Conservation (phyloP, 2,888 invertebrate genomes). For the Vanessa cardui region DNA sequence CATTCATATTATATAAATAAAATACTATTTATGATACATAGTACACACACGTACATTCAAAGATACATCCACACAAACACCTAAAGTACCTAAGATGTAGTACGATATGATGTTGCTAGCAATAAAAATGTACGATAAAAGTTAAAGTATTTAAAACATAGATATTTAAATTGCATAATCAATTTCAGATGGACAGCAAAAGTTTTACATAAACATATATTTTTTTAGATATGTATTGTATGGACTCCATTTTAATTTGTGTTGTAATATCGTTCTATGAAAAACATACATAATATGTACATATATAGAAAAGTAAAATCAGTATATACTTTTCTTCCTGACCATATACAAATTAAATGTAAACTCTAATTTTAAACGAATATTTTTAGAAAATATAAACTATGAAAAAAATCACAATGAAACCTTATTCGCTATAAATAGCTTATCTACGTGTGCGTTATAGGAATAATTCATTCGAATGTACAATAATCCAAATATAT, state of each 20-base stretch:
- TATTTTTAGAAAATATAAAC: too few relatives aligned
- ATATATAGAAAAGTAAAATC: too few relatives aligned
- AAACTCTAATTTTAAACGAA: too few relatives aligned
- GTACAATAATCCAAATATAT: constrained; percentile 31
- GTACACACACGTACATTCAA: background rate
- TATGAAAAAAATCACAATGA: background rate
- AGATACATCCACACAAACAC: background rate
- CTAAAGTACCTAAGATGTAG: background rate
- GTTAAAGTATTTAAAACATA: too few relatives aligned
- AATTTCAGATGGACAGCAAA: background rate
- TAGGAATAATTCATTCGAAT: constrained; percentile 9
- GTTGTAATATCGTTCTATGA: background rate
- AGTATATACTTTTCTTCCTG: too few relatives aligned
- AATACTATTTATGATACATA: background rate
- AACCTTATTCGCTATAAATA: constrained; percentile 6
- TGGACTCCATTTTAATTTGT: constrained; percentile 4
- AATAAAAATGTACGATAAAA: too few relatives aligned
- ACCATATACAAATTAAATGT: too few relatives aligned
- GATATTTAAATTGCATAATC: background rate
- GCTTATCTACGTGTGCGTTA: constrained; percentile 4
- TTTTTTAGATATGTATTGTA: constrained; percentile 18
- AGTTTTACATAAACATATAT: background rate
- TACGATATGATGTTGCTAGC: too few relatives aligned
- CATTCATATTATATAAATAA: background rate
- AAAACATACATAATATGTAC: background rate